Percentiles rank a stretch among this genome's conserved stretches.
phyloP scores from a whole-genome alignment of 1,140 invertebrate species.

The Colletes gigas region DNA sequence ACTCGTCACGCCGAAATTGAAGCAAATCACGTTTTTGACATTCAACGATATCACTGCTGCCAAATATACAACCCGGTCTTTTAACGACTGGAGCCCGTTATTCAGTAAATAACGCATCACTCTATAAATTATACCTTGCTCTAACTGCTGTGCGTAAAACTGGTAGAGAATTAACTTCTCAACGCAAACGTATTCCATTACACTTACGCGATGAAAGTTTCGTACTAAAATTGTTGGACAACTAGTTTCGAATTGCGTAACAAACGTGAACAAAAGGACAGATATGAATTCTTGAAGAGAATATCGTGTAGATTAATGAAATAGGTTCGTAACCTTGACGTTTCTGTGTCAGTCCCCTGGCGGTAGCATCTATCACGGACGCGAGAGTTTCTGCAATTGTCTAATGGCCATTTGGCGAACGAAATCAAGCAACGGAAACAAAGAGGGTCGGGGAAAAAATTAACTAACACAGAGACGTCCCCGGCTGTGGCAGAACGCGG shows the following conservation, averaged over 20 bases:
- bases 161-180: background rate
- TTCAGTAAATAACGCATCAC: constrained; percentile 7
- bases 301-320: no score
- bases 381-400: background rate
- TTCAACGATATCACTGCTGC: background rate
- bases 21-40: constrained; percentile 27
- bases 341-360: no score
- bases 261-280: no score
- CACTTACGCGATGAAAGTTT: no score
- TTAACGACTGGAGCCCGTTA: background rate
- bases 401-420: background rate
- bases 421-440: background rate
- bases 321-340: no score
- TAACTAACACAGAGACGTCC: background rate
- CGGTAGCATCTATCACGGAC: background rate
- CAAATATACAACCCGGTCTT: background rate
- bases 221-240: no score
- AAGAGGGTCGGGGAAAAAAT: constrained; percentile 20
- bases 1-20: constrained; percentile 4
- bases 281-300: no score
- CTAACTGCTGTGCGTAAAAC: background rate
- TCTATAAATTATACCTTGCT: constrained; percentile 9
- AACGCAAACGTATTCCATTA: no score
- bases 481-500: constrained; percentile 17
- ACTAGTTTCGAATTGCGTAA: no score